These are phyloP conservation scores for Eueremaeus valkanovi DNA, from an alignment of 2,888 invertebrate species.

Conservation along the genomic window DNA sequence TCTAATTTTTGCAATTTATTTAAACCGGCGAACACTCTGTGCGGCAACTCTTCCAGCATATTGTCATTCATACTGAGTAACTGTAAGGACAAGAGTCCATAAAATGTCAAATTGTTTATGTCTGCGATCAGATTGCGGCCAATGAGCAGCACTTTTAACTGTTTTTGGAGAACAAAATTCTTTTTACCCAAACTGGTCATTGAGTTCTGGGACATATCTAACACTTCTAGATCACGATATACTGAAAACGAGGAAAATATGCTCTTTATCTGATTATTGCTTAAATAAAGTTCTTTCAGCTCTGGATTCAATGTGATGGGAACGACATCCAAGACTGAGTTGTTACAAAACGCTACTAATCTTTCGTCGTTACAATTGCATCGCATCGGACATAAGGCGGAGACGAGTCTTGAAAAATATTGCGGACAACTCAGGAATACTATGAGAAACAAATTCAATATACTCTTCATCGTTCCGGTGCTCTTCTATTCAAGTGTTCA, in stretches of 20 bases:
- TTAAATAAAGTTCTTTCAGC: conserved; percentile 64
- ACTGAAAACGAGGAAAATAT: conserved; percentile 68
- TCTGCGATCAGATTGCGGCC: conserved; percentile 71
- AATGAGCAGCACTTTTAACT: conserved; percentile 69
- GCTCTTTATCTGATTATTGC: conserved; percentile 74
- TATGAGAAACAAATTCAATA: neutral
- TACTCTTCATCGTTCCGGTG: neutral
- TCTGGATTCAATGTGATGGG: conserved; percentile 80
- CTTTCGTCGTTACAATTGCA: conserved; percentile 79
- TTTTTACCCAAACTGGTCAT: conserved; percentile 73
- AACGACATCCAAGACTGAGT: conserved; percentile 73
- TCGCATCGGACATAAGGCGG: conserved; percentile 67
- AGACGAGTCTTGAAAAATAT: neutral
- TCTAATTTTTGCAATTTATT: conserved; percentile 68
- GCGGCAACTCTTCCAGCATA: conserved; percentile 43
- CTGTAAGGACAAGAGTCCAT: conserved; percentile 68
- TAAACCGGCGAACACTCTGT: conserved; percentile 49
- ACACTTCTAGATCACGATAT: conserved; percentile 70
- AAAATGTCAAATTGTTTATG: conserved; percentile 69
- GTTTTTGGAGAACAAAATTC: conserved; percentile 73
- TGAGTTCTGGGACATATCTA: conserved; percentile 77
- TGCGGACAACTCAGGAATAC: neutral
- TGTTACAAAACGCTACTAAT: conserved; percentile 69
- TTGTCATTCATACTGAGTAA: conserved; percentile 57
- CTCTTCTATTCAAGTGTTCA: neutral